Evolutionary conservation across 2,797 vertebrate species (phyloP), one percentile per base, ranked within the genome.

Genomic region (Mionectes olivaceus): DNA sequence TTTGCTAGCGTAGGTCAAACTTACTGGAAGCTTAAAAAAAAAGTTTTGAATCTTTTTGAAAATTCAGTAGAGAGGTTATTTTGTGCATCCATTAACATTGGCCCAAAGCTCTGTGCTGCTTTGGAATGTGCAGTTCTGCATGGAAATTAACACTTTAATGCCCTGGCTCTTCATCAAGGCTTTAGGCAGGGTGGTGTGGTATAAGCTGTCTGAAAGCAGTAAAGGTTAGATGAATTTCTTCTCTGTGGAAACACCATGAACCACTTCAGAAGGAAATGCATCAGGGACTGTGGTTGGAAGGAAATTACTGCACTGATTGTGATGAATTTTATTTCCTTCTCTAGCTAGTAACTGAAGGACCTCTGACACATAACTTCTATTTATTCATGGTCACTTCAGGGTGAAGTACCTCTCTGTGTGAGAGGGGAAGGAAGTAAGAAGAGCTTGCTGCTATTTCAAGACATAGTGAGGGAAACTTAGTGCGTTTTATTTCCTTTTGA

Each of bases 361-460:
- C 76, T 94, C 89, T 89, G 89, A 75, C 87, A 86, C 28, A 37
- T 8, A 69, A 47, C 27, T 90, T 32, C 32, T 78, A 15, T 93
- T 93, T 94, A 81, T 76, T 35, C 65, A 18, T 0, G 2, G 61
- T 78, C 32, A n/a, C 67, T 94, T 56, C 30, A n/a, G 33, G 59
- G 46, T 92, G 63, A 93, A 88, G 64, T 59, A 73, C 61, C 37
- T 87, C 56, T 69, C 37, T 57, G 15, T 75, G 41, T 75, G 76
- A 59, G 15, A 56, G 55, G 57, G 81, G 75, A 88, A 90, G 90
- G 81, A 94, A 86, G 44, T 21, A 80, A 65, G 52, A 81, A 81
- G 61, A 75, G 21, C 37, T 81, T 74, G 67, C 63, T 91, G 69
- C 65, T 92, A 88, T 94, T 96, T 94, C 50, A 69, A 49, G 67